phyloP scores from a whole-genome alignment of 1,140 invertebrate genomes.

The Medauroidea extradentata region DNA sequence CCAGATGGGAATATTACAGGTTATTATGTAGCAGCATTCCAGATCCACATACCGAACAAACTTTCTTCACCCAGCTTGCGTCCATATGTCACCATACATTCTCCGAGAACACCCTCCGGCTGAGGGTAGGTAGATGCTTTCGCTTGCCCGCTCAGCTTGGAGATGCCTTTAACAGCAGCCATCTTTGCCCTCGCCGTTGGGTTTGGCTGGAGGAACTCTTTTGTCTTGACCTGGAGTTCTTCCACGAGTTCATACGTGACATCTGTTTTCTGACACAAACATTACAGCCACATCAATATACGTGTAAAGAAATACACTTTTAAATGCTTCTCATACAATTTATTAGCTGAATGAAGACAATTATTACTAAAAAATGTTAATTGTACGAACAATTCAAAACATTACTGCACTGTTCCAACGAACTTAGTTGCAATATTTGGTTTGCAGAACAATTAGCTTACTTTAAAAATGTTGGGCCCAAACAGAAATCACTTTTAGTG shows the following conservation, averaged over 20 bases:
- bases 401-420: no score
- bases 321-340: neutral
- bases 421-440: no score
- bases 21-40: no score
- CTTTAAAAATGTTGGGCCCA: no score
- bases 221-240: conserved; percentile 92
- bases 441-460: no score
- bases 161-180: conserved; percentile 90
- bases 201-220: conserved; percentile 99
- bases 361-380: neutral
- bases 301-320: neutral
- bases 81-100: conserved; percentile 94
- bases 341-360: neutral
- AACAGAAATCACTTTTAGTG: no score
- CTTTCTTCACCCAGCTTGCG: conserved; percentile 94
- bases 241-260: conserved; percentile 93
- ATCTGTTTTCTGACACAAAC: conserved; percentile 82
- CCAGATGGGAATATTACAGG: no score
- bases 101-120: conserved; percentile 94
- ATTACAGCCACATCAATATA: neutral
- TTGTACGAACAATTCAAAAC: no score
- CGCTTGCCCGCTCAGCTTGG: conserved; percentile 80
- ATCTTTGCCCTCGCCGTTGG: conserved; percentile 92
- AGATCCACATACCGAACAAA: conserved; percentile 66
- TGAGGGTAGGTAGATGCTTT: conserved; percentile 95